Percentiles rank a stretch among this genome's conserved stretches.
phyloP scores from a whole-genome alignment of 2,888 invertebrate genomes.

The Brassicogethes aeneus region DNA sequence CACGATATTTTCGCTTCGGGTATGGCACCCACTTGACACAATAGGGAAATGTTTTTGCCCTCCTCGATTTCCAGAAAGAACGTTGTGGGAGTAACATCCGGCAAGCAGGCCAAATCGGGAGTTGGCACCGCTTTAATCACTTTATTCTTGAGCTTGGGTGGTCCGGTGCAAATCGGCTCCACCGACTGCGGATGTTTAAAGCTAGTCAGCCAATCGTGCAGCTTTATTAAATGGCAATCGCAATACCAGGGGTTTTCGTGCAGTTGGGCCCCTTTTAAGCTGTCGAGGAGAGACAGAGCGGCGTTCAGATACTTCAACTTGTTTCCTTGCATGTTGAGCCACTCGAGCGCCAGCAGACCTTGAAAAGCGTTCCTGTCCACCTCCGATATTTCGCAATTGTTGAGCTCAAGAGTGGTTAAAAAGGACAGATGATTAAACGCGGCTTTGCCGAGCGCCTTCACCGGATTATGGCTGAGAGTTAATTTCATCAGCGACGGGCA shows the following conservation, averaged over 20 bases:
- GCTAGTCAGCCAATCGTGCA: slow-evolving; percentile 69
- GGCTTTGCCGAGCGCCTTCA: slow-evolving; percentile 59
- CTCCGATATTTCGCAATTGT: slow-evolving; percentile 66
- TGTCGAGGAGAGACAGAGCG: slow-evolving; percentile 57
- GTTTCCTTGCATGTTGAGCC: slow-evolving; percentile 78
- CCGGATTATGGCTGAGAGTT: slow-evolving; percentile 72
- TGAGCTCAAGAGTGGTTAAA: slow-evolving; percentile 72
- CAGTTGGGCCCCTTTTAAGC: slow-evolving; percentile 69
- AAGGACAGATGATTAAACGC: slow-evolving; percentile 68
- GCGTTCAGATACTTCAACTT: slow-evolving; percentile 64
- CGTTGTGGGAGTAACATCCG: slow-evolving; percentile 65
- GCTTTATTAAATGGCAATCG: slow-evolving; percentile 70
- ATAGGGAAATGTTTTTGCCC: slow-evolving; percentile 70
- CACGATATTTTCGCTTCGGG: slow-evolving; percentile 75
- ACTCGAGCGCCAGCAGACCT: slow-evolving; percentile 72
- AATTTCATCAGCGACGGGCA: slow-evolving; percentile 77
- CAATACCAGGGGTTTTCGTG: slow-evolving; percentile 86
- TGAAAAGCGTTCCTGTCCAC: slow-evolving; percentile 75
- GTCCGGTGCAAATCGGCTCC: slow-evolving; percentile 69
- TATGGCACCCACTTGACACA: slow-evolving; percentile 69
- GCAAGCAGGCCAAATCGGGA: slow-evolving; percentile 69
- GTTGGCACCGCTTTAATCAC: slow-evolving; percentile 58
- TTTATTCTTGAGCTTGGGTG: slow-evolving; percentile 56
- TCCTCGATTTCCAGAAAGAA: slow-evolving; percentile 68
- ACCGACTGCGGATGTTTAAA: slow-evolving; percentile 69